Percentiles rank a stretch among this genome's conserved stretches.
These are phyloP conservation scores for Dastarcus helophoroides DNA, from an alignment of 2,888 invertebrate species.

Conservation along the genomic window DNA sequence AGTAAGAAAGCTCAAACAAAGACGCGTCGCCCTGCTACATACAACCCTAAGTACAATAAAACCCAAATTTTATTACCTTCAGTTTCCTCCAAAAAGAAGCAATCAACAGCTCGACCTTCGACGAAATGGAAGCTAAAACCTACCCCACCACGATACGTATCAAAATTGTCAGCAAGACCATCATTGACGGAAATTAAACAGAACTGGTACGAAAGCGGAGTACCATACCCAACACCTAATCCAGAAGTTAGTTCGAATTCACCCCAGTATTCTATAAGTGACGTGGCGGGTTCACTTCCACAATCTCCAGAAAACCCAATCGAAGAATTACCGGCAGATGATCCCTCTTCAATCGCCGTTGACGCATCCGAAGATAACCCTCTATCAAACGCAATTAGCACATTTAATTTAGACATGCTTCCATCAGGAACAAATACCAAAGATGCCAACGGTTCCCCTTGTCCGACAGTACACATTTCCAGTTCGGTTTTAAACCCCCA, in stretches of 20 bases:
- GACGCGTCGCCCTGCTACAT: no score
- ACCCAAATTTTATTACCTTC: no score
- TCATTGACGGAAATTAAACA: slow-evolving; percentile 38
- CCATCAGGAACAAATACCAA: slow-evolving; percentile 17
- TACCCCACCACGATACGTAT: no score
- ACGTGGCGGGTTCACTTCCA: slow-evolving; percentile 10
- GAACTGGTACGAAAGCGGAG: slow-evolving; percentile 34
- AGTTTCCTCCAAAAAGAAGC: no score
- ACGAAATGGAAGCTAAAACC: no score
- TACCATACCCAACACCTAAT: slow-evolving; percentile 27
- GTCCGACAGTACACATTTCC: slow-evolving; percentile 47
- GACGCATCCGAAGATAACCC: slow-evolving; percentile 9
- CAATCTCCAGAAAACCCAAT: background rate
- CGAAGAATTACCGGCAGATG: slow-evolving; percentile 4
- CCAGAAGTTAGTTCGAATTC: slow-evolving; percentile 31
- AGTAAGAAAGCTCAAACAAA: no score
- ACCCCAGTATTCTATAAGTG: slow-evolving; percentile 21
- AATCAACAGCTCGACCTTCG: no score
- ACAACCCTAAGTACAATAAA: no score
- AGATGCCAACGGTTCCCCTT: slow-evolving; percentile 22
- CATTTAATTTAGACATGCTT: slow-evolving; percentile 26
- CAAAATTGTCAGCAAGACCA: slow-evolving; percentile 24
- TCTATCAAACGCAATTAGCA: slow-evolving; percentile 22
- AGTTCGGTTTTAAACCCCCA: slow-evolving; percentile 41
- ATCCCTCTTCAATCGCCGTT: slow-evolving; percentile 13